These are phyloP conservation scores for Gracilinanus agilis DNA, from an alignment of 2,113 vertebrate species.

Conservation along the genomic window DNA sequence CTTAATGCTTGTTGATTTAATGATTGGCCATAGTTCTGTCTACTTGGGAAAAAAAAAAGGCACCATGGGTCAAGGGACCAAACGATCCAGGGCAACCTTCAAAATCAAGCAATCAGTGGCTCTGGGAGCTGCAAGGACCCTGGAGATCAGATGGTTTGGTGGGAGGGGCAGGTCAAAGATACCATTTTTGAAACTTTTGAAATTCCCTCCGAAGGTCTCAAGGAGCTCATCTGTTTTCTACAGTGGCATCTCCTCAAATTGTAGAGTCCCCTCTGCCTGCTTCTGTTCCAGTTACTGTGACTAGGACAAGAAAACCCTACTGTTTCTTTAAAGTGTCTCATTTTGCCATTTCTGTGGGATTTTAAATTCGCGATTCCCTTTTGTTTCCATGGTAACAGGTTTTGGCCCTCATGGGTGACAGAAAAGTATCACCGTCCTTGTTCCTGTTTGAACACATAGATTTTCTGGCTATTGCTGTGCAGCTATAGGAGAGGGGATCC, in stretches of 20 bases:
- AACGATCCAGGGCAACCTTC: not conserved
- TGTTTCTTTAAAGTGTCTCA: conserved; percentile 84
- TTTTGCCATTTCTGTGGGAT: conserved; percentile 85
- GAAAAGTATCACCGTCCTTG: conserved; percentile 82
- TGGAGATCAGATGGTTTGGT: conserved; percentile 24
- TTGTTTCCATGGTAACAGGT: conserved; percentile 85
- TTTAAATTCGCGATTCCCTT: conserved; percentile 83
- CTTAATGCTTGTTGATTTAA: not conserved
- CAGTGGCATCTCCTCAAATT: conserved; percentile 17
- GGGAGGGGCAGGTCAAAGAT: not conserved
- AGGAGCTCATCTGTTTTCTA: not conserved
- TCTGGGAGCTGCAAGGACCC: not conserved
- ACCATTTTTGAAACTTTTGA: conserved; percentile 32
- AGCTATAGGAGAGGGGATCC: conserved; percentile 68
- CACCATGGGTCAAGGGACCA: not conserved
- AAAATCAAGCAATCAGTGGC: not conserved
- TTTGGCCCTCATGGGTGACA: conserved; percentile 84
- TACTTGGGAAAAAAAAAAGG: not conserved
- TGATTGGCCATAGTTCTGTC: not conserved
- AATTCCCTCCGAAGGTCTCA: not conserved
- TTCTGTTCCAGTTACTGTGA: conserved; percentile 48
- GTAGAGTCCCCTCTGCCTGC: not conserved
- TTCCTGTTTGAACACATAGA: conserved; percentile 82
- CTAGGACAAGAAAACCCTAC: conserved; percentile 65
- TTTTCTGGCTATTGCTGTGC: conserved; percentile 76